Evolutionary conservation across 2,888 invertebrate genomes (phyloP), one percentile per base, ranked within the genome.

Genomic region (Scaptomyza cyrtandrae): DNA sequence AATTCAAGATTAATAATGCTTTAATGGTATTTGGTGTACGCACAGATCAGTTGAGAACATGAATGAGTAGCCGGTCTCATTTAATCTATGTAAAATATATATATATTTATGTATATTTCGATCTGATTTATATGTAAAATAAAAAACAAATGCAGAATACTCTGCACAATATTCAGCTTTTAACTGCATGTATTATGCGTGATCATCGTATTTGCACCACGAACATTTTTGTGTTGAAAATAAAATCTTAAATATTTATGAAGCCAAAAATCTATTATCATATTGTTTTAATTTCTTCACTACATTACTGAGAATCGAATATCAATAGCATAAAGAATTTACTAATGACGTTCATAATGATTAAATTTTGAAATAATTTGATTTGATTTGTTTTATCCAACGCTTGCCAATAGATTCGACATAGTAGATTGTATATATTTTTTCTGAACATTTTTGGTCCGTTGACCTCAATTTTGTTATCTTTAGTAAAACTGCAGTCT

Each of bases 171-270:
- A 48, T 67, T 44, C 43, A 66, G 55, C 75, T 74, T 75, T 49
- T 54, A 61, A 74, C 48, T 60, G 58, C 63, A 72, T 72, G 58
- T 63, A 59, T 48, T 59, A 65, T 70, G 55, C 58, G 66, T 61
- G 65, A 71, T 66, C 71, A 71, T 66, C 71, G 70, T 71, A 66
- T 49, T 67, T 75, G 53, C 71, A 71, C 53, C 67, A 71, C 49
- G 74, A 71, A 75, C 39, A 59, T 75, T 75, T 75, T 67, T 75
- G 67, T 74, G 75, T 75, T 75, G 19, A 43, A 69, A 75, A 75
- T 67, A 62, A 75, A 75, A 39, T 75, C 59, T 66, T 59, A 61
- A 75, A 66, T 74, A 74, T 75, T 75, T 75, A 75, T 75, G 74
- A 66, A 58, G 41, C 54, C 46, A 54, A 57, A 0, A 43, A 37